Evolutionary conservation across 2,888 invertebrate genomes (phyloP).

Genomic region (Odontothrips loti): DNA sequence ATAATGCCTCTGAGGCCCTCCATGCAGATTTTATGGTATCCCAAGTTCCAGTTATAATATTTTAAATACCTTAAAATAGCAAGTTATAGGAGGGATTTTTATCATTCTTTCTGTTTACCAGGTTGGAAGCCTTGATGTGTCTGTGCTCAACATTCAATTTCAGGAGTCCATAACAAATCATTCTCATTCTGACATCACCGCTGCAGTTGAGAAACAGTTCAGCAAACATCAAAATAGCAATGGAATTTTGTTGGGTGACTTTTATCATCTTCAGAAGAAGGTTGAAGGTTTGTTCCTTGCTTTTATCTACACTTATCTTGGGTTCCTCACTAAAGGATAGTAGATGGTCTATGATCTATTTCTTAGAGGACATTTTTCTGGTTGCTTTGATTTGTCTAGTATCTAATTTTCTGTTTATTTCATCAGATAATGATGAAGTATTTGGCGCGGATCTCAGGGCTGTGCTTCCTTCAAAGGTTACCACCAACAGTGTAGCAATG

Average conservation of each 20-base stretch:
- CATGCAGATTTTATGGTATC: constrained; percentile 36
- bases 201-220: not conserved
- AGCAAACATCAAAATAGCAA: not conserved
- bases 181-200: not conserved
- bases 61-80: not conserved
- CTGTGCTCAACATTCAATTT: constrained; percentile 40
- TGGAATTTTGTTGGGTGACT: not conserved
- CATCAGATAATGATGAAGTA: not conserved
- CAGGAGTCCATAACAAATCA: constrained; percentile 28
- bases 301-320: not conserved
- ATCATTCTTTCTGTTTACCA: constrained; percentile 32
- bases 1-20: constrained; percentile 39
- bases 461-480: constrained; percentile 27
- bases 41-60: not conserved
- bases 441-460: not conserved
- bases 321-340: too few relatives aligned
- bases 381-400: too few relatives aligned
- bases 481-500: constrained; percentile 33
- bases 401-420: not conserved
- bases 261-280: not conserved
- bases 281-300: not conserved
- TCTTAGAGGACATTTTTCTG: too few relatives aligned
- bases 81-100: not conserved
- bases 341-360: too few relatives aligned
- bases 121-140: constrained; percentile 39